A percentile compares a stretch with the other conserved stretches of the same genome.
These are phyloP conservation scores for Cromileptes altivelis DNA, from an alignment of 2,113 vertebrate genomes.

Conservation along the genomic window DNA sequence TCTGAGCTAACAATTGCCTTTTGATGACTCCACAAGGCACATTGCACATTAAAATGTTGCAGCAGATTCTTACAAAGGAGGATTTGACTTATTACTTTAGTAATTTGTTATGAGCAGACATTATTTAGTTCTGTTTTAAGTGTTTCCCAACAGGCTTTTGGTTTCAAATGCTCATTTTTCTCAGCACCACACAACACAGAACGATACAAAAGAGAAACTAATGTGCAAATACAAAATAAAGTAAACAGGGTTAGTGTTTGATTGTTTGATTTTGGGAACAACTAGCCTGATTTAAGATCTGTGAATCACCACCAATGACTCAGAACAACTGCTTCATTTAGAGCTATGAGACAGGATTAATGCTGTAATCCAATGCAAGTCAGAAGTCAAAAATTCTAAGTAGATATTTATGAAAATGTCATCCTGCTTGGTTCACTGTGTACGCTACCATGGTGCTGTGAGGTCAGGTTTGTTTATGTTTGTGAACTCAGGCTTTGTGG, in stretches of 20 bases:
- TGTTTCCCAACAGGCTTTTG: not conserved
- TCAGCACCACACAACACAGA: not conserved
- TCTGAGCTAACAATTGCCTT: slow-evolving; percentile 20
- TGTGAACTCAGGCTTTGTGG: too few relatives aligned
- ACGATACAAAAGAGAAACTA: not conserved
- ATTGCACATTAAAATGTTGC: slow-evolving; percentile 8
- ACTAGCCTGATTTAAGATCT: not conserved
- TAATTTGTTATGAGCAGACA: not conserved
- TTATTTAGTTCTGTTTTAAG: not conserved
- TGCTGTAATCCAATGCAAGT: too few relatives aligned
- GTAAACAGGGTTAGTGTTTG: not conserved
- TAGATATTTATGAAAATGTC: too few relatives aligned
- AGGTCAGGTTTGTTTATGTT: too few relatives aligned
- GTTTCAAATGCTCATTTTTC: not conserved
- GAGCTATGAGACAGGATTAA: not conserved
- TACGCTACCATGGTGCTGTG: too few relatives aligned
- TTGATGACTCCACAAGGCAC: slow-evolving; percentile 33
- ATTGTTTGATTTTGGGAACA: not conserved
- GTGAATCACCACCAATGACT: not conserved
- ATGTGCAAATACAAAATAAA: not conserved
- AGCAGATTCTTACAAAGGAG: not conserved
- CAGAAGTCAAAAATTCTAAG: too few relatives aligned
- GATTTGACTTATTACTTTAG: slow-evolving; percentile 8
- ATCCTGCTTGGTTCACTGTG: too few relatives aligned
- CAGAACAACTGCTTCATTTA: not conserved